Evolutionary conservation across 1,140 invertebrate genomes (phyloP).

Genomic region (Drosophila repleta): DNA sequence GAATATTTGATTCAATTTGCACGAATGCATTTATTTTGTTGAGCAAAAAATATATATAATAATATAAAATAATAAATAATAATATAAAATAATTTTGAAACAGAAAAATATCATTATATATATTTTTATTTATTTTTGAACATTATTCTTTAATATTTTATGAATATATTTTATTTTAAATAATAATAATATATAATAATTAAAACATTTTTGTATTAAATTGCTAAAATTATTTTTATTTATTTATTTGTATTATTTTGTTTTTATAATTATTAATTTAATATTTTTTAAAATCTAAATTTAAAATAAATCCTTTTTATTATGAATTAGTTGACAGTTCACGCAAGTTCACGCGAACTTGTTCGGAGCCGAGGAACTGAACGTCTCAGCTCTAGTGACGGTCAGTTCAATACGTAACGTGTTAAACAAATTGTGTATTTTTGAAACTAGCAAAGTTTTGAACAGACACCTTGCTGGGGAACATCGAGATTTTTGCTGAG

Average conservation of each 20-base stretch:
- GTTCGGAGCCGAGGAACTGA: neutral
- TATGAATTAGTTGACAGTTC: neutral
- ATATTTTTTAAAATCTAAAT: no score
- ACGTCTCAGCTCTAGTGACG: neutral
- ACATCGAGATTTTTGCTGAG: no score
- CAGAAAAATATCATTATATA: no score
- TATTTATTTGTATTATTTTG: no score
- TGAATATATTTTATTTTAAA: no score
- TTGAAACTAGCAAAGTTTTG: neutral
- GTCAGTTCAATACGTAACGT: slow-evolving; percentile 1
- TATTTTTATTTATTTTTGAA: neutral
- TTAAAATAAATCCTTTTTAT: neutral
- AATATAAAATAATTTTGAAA: no score
- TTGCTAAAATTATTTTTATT: no score
- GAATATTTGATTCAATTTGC: neutral
- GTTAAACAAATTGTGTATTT: neutral
- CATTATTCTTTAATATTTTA: neutral
- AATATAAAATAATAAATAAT: no score
- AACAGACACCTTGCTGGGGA: neutral
- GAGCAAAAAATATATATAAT: no score
- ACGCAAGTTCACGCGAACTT: neutral
- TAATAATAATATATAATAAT: no score
- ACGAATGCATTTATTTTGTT: neutral
- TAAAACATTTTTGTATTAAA: no score
- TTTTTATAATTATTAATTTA: no score